phyloP scores from a whole-genome alignment of 2,888 invertebrate genomes.

The Cantharis flavilabris region DNA sequence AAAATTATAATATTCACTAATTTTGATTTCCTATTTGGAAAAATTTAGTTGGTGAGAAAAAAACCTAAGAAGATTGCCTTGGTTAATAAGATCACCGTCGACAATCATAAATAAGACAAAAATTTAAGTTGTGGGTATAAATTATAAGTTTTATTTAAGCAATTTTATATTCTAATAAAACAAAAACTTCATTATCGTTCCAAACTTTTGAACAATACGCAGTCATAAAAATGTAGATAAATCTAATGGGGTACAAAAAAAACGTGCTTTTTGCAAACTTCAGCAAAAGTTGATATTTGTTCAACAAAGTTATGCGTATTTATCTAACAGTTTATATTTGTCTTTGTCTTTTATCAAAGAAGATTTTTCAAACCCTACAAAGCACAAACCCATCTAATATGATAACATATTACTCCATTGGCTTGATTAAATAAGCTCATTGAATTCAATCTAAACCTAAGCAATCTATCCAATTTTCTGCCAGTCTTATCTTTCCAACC shows the following conservation, averaged over 20 bases:
- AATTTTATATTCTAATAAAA: conserved; percentile 1
- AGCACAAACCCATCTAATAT: conserved; percentile 30
- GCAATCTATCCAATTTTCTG: conserved; percentile 56
- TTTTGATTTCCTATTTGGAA: background rate
- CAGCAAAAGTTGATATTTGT: conserved; percentile 32
- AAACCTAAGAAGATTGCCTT: background rate
- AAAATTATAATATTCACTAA: background rate
- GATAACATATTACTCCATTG: conserved; percentile 41
- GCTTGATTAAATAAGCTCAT: conserved; percentile 52
- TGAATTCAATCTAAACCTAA: conserved; percentile 53
- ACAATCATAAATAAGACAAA: background rate
- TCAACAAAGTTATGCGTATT: conserved; percentile 29
- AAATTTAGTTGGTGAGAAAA: background rate
- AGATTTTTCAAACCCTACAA: conserved; percentile 18
- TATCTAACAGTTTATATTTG: conserved; percentile 30
- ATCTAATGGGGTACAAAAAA: conserved; percentile 37
- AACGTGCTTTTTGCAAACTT: conserved; percentile 30
- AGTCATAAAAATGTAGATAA: conserved; percentile 21
- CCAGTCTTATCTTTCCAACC: conserved; percentile 52
- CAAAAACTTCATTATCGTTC: conserved; percentile 20
- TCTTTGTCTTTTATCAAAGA: conserved; percentile 27
- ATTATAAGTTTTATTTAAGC: conserved; percentile 4
- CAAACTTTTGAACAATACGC: conserved; percentile 21
- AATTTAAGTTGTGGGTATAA: background rate
- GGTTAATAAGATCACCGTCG: background rate